phyloP scores from a whole-genome alignment of 2,797 vertebrate species.

The Darevskia mixta region DNA sequence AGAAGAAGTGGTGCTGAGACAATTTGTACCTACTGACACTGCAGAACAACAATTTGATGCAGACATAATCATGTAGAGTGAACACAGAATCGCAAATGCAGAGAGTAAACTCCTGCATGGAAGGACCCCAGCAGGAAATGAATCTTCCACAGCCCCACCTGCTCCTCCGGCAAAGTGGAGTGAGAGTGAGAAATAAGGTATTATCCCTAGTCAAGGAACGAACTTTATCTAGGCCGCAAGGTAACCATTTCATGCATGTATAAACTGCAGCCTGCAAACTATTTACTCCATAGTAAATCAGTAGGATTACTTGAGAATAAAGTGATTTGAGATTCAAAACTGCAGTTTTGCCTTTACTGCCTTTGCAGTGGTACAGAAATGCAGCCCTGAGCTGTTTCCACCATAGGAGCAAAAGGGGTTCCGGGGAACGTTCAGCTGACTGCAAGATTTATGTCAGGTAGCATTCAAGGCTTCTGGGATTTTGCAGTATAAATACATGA shows the following conservation, averaged over 20 bases:
- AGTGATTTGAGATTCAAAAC: neutral
- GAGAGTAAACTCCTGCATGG: neutral
- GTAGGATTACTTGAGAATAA: neutral
- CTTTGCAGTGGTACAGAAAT: neutral
- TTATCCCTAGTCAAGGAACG: neutral
- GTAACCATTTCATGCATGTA: neutral
- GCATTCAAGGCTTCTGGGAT: conserved; percentile 47
- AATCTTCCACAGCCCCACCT: too few relatives aligned
- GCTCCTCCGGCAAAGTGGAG: neutral
- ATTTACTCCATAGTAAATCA: neutral
- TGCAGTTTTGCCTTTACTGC: neutral
- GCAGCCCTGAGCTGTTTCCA: conserved; percentile 12
- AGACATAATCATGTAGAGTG: neutral
- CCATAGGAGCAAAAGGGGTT: conserved; percentile 21
- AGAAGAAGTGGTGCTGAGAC: neutral
- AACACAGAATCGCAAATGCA: neutral
- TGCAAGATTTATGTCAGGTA: conserved; percentile 63
- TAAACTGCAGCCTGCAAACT: neutral
- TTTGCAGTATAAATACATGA: conserved; percentile 68
- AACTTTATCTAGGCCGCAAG: neutral
- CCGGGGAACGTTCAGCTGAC: conserved; percentile 41
- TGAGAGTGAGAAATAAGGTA: neutral
- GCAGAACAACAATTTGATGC: neutral
- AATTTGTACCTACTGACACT: neutral
- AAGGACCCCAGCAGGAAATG: neutral